phyloP scores from a whole-genome alignment of 1,140 invertebrate species.

The Artemia franciscana region DNA sequence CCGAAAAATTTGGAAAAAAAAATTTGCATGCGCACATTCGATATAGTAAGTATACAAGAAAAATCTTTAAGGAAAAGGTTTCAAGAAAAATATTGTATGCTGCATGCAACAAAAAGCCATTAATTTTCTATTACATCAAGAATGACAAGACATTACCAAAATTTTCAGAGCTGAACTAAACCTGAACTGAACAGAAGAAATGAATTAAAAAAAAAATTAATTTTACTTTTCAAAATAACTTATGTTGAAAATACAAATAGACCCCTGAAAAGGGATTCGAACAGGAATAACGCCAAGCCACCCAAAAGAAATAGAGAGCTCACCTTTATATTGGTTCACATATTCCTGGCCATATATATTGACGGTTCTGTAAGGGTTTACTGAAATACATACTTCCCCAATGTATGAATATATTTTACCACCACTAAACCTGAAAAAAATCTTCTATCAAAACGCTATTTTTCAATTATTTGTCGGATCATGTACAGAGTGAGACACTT shows the following conservation, averaged over 20 bases:
- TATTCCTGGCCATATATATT: slow-evolving; percentile 59
- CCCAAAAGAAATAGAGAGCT: slow-evolving; percentile 6
- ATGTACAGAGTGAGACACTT: background rate
- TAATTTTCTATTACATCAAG: too few relatives aligned
- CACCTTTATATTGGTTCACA: slow-evolving; percentile 66
- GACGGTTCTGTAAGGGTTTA: slow-evolving; percentile 65
- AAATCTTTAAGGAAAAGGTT: too few relatives aligned
- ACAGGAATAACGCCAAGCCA: too few relatives aligned
- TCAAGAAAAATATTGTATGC: too few relatives aligned
- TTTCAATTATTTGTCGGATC: background rate
- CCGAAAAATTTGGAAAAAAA: too few relatives aligned
- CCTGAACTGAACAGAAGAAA: too few relatives aligned
- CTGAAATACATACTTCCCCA: slow-evolving; percentile 73
- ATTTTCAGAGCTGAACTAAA: too few relatives aligned
- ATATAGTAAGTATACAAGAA: too few relatives aligned
- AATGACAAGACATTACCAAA: too few relatives aligned
- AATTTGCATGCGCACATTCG: too few relatives aligned
- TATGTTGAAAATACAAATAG: background rate
- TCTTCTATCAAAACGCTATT: background rate
- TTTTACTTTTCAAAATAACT: background rate
- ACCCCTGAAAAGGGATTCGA: background rate
- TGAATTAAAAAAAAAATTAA: background rate
- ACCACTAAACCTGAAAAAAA: slow-evolving; percentile 44
- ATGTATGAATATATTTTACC: slow-evolving; percentile 83
- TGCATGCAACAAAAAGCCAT: too few relatives aligned